Conservation (phyloP, 2,888 invertebrate genomes). For the Folsomia candida region DNA sequence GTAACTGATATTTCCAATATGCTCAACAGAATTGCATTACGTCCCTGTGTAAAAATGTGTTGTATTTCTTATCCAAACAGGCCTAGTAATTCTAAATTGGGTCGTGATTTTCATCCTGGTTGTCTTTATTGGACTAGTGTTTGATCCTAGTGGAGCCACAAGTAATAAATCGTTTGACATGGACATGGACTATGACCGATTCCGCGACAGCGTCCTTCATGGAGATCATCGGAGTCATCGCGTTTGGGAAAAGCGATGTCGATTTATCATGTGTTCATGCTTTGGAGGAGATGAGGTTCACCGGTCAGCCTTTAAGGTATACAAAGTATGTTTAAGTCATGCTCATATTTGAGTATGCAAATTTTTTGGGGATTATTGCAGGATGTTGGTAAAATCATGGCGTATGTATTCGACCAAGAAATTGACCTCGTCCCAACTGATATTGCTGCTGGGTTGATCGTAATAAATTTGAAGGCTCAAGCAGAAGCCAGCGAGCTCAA, state of each 20-base stretch:
- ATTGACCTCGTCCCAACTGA: constrained; percentile 86
- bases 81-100: constrained; percentile 75
- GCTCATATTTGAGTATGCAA: constrained; percentile 11
- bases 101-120: constrained; percentile 70
- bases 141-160: constrained; percentile 71
- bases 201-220: constrained; percentile 40
- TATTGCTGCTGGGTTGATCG: constrained; percentile 79
- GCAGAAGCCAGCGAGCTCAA: constrained; percentile 27
- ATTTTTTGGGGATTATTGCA: background rate
- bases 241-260: constrained; percentile 71
- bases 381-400: constrained; percentile 62
- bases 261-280: constrained; percentile 51
- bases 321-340: constrained; percentile 47
- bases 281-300: constrained; percentile 62
- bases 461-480: constrained; percentile 73
- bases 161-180: constrained; percentile 21
- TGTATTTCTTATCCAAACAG: constrained; percentile 6
- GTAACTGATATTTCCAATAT: constrained; percentile 55
- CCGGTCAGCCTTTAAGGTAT: constrained; percentile 68
- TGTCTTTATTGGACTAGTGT: constrained; percentile 73
- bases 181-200: constrained; percentile 57
- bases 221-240: constrained; percentile 67
- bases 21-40: background rate
- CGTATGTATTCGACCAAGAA: constrained; percentile 71
- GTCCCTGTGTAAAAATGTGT: background rate